These are phyloP conservation scores for Archivesica marissinica DNA, from an alignment of 1,140 invertebrate species.

Conservation along the genomic window DNA sequence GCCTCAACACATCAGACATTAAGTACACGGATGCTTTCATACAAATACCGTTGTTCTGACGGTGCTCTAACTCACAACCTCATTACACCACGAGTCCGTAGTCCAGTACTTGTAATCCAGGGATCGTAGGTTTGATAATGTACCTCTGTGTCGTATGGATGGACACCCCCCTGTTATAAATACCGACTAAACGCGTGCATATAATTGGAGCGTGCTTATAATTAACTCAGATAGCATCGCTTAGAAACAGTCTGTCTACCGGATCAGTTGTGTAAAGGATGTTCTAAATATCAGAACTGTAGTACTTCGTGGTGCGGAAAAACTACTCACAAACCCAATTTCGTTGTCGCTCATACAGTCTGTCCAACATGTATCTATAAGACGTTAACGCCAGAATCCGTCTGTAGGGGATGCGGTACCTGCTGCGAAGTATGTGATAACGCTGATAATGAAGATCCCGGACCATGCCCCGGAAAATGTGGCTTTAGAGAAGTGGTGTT, in stretches of 20 bases:
- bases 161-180: too few relatives aligned
- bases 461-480: slow-evolving; percentile 17
- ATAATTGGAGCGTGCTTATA: too few relatives aligned
- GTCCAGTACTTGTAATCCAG: too few relatives aligned
- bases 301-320: slow-evolving; percentile 16
- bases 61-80: too few relatives aligned
- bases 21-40: too few relatives aligned
- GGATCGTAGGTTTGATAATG: too few relatives aligned
- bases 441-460: neutral
- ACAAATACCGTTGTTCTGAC: too few relatives aligned
- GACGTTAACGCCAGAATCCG: neutral
- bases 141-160: too few relatives aligned
- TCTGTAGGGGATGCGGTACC: slow-evolving; percentile 36
- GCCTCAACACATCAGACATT: too few relatives aligned
- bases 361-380: neutral
- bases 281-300: slow-evolving; percentile 38
- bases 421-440: slow-evolving; percentile 33
- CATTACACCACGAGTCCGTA: too few relatives aligned
- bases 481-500: slow-evolving; percentile 50
- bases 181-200: too few relatives aligned
- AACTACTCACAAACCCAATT: slow-evolving; percentile 37
- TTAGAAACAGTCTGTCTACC: slow-evolving; percentile 17
- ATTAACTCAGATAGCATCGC: too few relatives aligned
- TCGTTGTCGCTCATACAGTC: slow-evolving; percentile 51
- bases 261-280: neutral